Base-by-base conservation (phyloP, 2,113 vertebrate genomes). In the Verasper variegatus region DNA sequence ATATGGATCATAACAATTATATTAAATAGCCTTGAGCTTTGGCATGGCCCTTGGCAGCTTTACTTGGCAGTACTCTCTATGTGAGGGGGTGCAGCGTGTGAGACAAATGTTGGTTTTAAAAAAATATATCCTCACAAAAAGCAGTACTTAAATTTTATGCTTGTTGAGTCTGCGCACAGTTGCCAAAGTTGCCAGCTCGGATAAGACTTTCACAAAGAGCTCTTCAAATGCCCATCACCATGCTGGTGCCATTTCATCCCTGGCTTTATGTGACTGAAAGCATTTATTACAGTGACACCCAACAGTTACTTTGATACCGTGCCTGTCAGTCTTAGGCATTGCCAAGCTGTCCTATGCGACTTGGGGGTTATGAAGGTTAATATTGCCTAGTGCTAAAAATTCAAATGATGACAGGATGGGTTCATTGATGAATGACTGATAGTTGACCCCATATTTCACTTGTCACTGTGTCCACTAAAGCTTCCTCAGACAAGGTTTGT, bases 401-500 rank as follows among this genome's bases (percentile, higher is more conserved):
- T 93, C 86, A 93, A 85, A 90, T 74, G 78, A 81, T 91, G 91
- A 91, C 92, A 90, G 85, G 85, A 88, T 62, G 86, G 82, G 89
- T 89, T 88, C 83, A 90, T 87, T 90, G 92, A 91, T 89, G 85
- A 93, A 88, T 93, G 91, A 91, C 86, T 93, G 90, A 92, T 93
- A 91, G 91, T 83, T 91, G 89, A 90, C 89, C 89, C 85, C 84
- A 91, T 92, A 92, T 93, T 92, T 88, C 87, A 92, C 86, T 92
- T 92, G 92, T 92, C 87, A 90, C 59, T 84, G 88, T 87, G 81
- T 84, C 80, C 84, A 87, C 89, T 83, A 85, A 87, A 87, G 87
- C 89, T 78, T 78, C 67, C 74, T 84, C 63, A 67, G 88, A 92
- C 86, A 85, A 88, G 89, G 57, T 90, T 91, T 93, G 93, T 93